Conservation (phyloP, 2,797 vertebrate species). For the Salarias fasciatus region DNA sequence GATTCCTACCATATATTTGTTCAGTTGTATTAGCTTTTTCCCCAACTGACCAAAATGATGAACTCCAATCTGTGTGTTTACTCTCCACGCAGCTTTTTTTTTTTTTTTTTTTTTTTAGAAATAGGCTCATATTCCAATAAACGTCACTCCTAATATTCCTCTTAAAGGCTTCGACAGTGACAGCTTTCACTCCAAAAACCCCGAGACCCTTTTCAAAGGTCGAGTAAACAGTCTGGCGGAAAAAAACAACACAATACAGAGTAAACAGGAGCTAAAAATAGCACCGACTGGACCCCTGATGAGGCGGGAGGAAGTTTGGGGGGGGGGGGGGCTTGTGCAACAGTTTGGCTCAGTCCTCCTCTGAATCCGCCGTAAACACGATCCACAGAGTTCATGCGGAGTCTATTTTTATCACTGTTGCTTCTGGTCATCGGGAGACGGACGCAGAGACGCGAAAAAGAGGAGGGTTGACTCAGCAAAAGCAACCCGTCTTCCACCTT, state of each 20-base stretch:
- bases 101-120: too few relatives aligned
- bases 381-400: constrained; percentile 45
- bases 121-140: constrained; percentile 1
- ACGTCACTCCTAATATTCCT: constrained; percentile 8
- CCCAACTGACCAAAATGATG: too few relatives aligned
- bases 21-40: too few relatives aligned
- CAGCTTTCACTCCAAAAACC: constrained; percentile 24
- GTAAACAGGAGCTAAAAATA: constrained; percentile 69
- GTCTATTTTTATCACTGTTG: constrained; percentile 58
- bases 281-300: constrained; percentile 20
- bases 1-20: too few relatives aligned
- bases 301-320: background rate
- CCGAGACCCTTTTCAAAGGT: constrained; percentile 52
- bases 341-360: constrained; percentile 11
- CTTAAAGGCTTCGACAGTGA: background rate
- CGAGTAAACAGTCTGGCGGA: constrained; percentile 47
- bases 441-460: background rate
- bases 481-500: constrained; percentile 17
- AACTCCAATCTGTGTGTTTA: too few relatives aligned
- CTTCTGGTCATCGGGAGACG: constrained; percentile 24
- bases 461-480: constrained; percentile 16
- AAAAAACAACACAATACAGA: constrained; percentile 37
- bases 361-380: constrained; percentile 47
- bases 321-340: constrained; percentile 8
- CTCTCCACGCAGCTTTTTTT: too few relatives aligned